Base-by-base conservation (phyloP, 2,113 vertebrate species). In the Ia io region DNA sequence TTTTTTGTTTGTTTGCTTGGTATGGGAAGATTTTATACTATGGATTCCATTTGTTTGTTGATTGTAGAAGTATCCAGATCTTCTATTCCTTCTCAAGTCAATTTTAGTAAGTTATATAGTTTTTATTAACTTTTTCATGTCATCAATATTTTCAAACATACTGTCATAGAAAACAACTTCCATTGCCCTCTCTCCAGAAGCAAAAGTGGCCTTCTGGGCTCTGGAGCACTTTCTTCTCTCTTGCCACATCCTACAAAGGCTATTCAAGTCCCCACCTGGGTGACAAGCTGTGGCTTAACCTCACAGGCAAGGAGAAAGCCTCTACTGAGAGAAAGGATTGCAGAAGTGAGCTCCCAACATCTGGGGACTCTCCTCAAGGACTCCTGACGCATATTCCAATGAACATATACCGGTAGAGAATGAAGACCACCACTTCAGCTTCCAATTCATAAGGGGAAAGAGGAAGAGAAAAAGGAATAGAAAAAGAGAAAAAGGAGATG, bases 361-460 rank as follows among this genome's bases (percentile, higher is more conserved):
- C 77, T 99, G 99, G 99, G 99, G 99, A 16, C 98, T 99, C 96
- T 99, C 99, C 0, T 99, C 99, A 2, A 98, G 99, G 98, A 98
- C 99, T 85, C 98, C 98, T 73, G 99, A 99, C 84, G 98, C 98
- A 5, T 98, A 99, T 94, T 99, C 99, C 0, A 99, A 99, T 97
- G 99, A 99, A 84, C 99, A 99, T 86, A 99, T 99, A 2, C 99
- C 98, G 0, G 99, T 98, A 61, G 99, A 98, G 97, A 98, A 99
- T 9, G 98, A 99, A 28, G 98, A 98, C 98, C 47, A 98, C 98
- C 96, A 98, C 98, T 51, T 99, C 98, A 0, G 98, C 98, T 71
- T 98, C 98, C 10, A 98, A 98, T 96, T 99, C 98, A 85, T 98
- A 98, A 98, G 99, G 97, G 86, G 98, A 96, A 87, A 98, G 96